Base-by-base conservation (phyloP, 2,888 invertebrate genomes). In the Sialis lutaria region DNA sequence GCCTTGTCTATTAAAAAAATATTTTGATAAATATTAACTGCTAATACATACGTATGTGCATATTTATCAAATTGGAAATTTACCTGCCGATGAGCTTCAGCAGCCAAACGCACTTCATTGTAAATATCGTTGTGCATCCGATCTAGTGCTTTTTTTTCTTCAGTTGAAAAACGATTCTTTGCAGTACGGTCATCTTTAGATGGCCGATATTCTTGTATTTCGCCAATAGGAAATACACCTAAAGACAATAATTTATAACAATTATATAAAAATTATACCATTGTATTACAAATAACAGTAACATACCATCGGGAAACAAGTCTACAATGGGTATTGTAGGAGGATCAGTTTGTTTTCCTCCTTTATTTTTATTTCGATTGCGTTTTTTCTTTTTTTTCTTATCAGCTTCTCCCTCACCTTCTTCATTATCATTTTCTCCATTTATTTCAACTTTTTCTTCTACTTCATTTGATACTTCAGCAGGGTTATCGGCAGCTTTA, bases 51-150 rank as follows among this genome's bases (percentile, higher is more conserved):
- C n/a, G n/a, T n/a, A n/a, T n/a, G n/a, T n/a, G n/a, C n/a, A n/a
- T 35, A 9, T 22, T 39, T 37, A 34, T 13, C 13, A 45, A 34
- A 33, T 22, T 22, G 22, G 8, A 45, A 37, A 46, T 47, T 53
- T 60, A 87, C 82, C 71, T 92, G 92, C 67, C 98, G 78, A 64
- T 98, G 98, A 41, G 93, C 96, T 64, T 99, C 98, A 7, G 98
- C 97, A 13, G 97, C 97, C 55, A 88, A 82, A 50, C 98, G 76
- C 46, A 96, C 82, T 65, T 96, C 93, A 58, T 88, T 87, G 61
- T 96, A 97, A 58, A 91, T 84, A 57, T 96, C 93, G 56, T 82
- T 84, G 54, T 93, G 89, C 67, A 90, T 78, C 56, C 82, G 73
- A 62, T 99, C 97, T 31, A 95, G 64, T 4, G 92, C 87, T 54